Base-by-base conservation (phyloP, 1,140 invertebrate species). In the Caerostris extrusa region DNA sequence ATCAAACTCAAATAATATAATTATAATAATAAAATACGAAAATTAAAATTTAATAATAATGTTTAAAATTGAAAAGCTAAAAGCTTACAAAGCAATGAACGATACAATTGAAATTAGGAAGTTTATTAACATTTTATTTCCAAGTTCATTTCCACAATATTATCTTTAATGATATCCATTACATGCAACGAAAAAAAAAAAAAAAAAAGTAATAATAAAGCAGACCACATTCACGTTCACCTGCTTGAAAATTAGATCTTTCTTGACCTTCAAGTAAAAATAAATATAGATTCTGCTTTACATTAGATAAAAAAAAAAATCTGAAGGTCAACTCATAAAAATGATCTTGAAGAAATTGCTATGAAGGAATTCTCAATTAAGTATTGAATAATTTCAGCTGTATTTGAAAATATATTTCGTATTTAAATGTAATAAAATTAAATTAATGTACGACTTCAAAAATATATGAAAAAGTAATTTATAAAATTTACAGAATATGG, bases 241-340 rank as follows among this genome's bases (percentile, higher is more conserved):
- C 82, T 83, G 82, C 56, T 4, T 83, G 56, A 50, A 12, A 12
- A 50, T 77, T 58, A 83, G n/a, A 56, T 83, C 57, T 53, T 10
- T 83, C 82, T 57, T 83, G 82, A 83, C 82, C 82, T 83, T 83
- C 82, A 58, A 57, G 3, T 17, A 17, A 83, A 83, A 83, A 55
- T 50, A 67, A n/a, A 67, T 67, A 67, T 12, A 14, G 12, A 77
- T 53, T 10, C 6, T 83, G 6, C 17, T 4, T 17, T 17, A 83
- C 8, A 53, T 56, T 34, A 8, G 56, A 5, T 57, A 5, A 57
- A 5, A 10, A 5, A 57, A 5, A 10, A 53, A 7, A 53, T 10
- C 12, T 34, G 71, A 77, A 77, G 71, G 71, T 77, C 71, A 77
- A 12, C 50, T 53, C 50, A 50, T 77, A 53, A 77, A 77, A 53